Percentiles rank a stretch among this genome's conserved stretches.
Evolutionary conservation across 2,113 vertebrate genomes (phyloP).

Genomic region (Oxyruncus cristatus): DNA sequence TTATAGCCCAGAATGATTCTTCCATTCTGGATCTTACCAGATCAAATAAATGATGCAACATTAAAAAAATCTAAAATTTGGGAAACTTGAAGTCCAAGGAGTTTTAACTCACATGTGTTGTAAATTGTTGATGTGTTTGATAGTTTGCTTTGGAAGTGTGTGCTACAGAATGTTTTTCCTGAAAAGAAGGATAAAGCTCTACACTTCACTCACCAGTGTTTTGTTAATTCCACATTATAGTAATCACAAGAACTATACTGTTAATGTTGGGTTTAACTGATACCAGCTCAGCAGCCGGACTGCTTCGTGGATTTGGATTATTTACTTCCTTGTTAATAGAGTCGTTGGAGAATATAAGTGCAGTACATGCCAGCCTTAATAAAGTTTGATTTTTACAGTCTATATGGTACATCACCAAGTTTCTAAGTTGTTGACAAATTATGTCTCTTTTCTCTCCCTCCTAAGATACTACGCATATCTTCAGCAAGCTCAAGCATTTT

Average conservation of each 20-base stretch:
- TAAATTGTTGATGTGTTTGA: background rate
- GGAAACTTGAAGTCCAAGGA: background rate
- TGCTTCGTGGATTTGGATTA: background rate
- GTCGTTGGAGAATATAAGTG: background rate
- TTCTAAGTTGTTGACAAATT: background rate
- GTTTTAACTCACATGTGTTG: background rate
- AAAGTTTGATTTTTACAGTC: background rate
- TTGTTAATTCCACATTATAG: background rate
- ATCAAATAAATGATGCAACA: background rate
- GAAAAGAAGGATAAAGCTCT: background rate
- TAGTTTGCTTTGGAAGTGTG: background rate
- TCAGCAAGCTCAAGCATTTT: constrained; percentile 74
- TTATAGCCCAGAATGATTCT: background rate
- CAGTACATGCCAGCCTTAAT: background rate
- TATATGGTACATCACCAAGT: background rate
- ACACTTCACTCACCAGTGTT: background rate
- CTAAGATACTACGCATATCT: constrained; percentile 69
- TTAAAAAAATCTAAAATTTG: background rate
- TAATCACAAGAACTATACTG: background rate
- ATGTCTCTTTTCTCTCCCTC: background rate
- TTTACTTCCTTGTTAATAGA: background rate
- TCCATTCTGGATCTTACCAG: background rate
- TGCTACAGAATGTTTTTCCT: background rate
- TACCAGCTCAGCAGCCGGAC: background rate
- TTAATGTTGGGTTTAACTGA: background rate